Conservation (phyloP, 1,140 invertebrate species). For the Drosophila leontia region DNA sequence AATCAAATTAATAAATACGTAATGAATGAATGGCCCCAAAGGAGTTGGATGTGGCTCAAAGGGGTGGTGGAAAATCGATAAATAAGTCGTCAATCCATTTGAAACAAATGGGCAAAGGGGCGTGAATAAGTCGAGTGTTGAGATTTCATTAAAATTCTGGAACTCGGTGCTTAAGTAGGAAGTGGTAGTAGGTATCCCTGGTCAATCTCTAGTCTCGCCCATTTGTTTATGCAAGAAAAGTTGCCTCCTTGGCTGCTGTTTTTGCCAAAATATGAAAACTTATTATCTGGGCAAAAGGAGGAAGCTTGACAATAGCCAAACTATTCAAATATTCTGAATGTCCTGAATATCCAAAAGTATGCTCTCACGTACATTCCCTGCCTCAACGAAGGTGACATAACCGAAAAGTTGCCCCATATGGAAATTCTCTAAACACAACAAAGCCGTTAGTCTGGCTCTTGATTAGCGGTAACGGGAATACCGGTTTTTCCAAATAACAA, state of each 20-base stretch:
- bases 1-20: conserved; percentile 71
- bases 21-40: conserved; percentile 33
- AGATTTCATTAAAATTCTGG: background rate
- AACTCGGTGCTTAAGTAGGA: background rate
- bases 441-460: conserved; percentile 13
- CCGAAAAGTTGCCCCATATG: conserved; percentile 22
- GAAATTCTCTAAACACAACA: conserved; percentile 23
- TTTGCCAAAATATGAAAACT: conserved; percentile 63
- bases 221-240: conserved; percentile 40
- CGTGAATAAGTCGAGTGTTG: conserved; percentile 2
- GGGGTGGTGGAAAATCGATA: conserved; percentile 55
- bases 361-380: conserved; percentile 1
- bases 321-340: conserved; percentile 27
- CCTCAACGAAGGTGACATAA: conserved; percentile 30
- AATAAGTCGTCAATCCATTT: conserved; percentile 64
- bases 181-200: background rate
- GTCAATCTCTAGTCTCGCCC: conserved; percentile 25
- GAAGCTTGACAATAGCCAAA: conserved; percentile 23
- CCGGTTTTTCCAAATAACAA: background rate
- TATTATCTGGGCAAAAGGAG: conserved; percentile 44
- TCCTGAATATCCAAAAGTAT: background rate
- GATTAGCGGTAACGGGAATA: conserved; percentile 11
- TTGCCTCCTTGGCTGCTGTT: conserved; percentile 22
- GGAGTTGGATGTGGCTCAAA: background rate
- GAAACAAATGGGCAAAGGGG: conserved; percentile 20